Conservation (phyloP, 2,888 invertebrate genomes). For the Fragum whitleyi region DNA sequence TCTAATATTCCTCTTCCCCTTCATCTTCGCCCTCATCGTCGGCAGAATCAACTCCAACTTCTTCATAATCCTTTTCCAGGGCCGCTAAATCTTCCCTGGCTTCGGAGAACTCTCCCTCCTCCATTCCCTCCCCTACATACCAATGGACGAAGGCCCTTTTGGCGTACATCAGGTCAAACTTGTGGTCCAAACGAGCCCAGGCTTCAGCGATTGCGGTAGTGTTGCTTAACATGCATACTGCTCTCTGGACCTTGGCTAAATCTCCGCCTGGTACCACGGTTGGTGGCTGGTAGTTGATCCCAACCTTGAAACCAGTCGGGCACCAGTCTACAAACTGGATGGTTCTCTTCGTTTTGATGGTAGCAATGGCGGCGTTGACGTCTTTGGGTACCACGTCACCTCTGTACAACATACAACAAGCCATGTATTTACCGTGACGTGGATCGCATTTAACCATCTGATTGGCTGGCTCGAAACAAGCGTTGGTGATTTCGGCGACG, state of each 20-base stretch:
- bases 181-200: not conserved
- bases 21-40: not conserved
- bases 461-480: not conserved
- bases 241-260: not conserved
- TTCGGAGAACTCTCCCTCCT: not conserved
- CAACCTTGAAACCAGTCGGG: not conserved
- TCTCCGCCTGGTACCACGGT: not conserved
- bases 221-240: not conserved
- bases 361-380: not conserved
- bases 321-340: conserved; percentile 1
- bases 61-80: conserved; percentile 1
- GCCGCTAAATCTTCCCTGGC: not conserved
- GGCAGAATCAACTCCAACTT: not conserved
- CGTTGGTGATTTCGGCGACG: not conserved
- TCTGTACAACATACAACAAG: not conserved
- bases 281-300: not conserved
- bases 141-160: conserved; percentile 1
- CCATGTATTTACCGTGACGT: conserved; percentile 1
- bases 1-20: not conserved
- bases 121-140: not conserved
- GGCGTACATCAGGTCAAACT: not conserved
- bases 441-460: not conserved
- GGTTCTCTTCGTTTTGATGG: not conserved
- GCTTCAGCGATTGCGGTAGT: not conserved
- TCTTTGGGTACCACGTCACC: conserved; percentile 1